Conservation (phyloP, 2,888 invertebrate species). For the Ommatoiulus sabulosus region DNA sequence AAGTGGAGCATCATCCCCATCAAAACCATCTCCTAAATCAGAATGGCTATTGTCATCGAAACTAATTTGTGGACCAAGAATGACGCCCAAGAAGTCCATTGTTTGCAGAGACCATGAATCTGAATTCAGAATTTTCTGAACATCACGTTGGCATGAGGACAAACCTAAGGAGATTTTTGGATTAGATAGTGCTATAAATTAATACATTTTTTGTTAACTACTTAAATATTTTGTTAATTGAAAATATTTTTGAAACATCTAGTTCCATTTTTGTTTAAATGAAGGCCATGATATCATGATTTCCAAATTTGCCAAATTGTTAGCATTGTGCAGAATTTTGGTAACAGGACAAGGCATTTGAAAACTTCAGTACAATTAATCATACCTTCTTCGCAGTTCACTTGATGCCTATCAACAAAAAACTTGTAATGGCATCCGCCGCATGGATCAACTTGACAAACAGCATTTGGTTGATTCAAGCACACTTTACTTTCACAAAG, state of each 20-base stretch:
- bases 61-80: slow-evolving; percentile 46
- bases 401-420: slow-evolving; percentile 62
- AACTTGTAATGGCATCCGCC: slow-evolving; percentile 65
- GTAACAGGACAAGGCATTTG: no score
- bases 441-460: slow-evolving; percentile 66
- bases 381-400: slow-evolving; percentile 64
- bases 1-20: slow-evolving; percentile 12
- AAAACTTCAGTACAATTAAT: slow-evolving; percentile 32
- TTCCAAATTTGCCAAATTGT: no score
- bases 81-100: slow-evolving; percentile 49
- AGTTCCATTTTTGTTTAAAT: no score
- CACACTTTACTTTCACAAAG: slow-evolving; percentile 66
- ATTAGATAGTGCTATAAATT: background rate
- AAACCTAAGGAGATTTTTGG: slow-evolving; percentile 56
- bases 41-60: slow-evolving; percentile 10
- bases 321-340: no score
- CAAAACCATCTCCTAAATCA: slow-evolving; percentile 21
- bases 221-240: no score
- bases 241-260: no score
- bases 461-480: slow-evolving; percentile 65
- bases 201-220: no score
- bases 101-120: slow-evolving; percentile 56
- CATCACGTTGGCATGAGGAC: slow-evolving; percentile 64
- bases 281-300: no score
- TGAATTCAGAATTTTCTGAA: slow-evolving; percentile 64